These are phyloP conservation scores for Listronotus bonariensis DNA, from an alignment of 1,140 invertebrate genomes.

Conservation along the genomic window DNA sequence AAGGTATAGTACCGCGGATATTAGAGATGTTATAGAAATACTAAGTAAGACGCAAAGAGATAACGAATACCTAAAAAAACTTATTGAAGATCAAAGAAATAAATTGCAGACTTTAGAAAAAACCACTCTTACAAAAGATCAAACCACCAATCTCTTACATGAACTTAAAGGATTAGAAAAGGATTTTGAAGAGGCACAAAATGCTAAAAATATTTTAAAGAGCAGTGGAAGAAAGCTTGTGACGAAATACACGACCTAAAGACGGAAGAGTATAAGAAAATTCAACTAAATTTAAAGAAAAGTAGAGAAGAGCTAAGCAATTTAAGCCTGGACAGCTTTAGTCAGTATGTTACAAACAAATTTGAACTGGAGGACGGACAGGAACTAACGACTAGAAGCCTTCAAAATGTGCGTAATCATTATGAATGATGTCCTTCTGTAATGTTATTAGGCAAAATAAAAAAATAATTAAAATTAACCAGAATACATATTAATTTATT, in stretches of 20 bases:
- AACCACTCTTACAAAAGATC: constrained; percentile 55
- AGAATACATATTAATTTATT: too few species aligned
- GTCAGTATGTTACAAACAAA: not conserved
- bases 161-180: constrained; percentile 59
- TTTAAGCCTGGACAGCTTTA: constrained; percentile 40
- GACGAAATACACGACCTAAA: constrained; percentile 61
- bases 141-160: constrained; percentile 57
- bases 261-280: constrained; percentile 56
- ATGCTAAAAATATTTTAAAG: constrained; percentile 61
- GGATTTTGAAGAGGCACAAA: constrained; percentile 57
- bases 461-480: too few species aligned
- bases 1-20: constrained; percentile 28
- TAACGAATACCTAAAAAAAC: constrained; percentile 55
- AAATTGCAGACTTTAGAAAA: constrained; percentile 55
- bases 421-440: not conserved
- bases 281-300: constrained; percentile 57
- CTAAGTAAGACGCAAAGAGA: constrained; percentile 53
- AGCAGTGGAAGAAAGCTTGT: constrained; percentile 59
- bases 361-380: constrained; percentile 9
- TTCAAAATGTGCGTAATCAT: not conserved
- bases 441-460: too few species aligned
- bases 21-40: constrained; percentile 29
- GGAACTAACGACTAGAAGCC: constrained; percentile 2
- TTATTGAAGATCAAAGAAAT: constrained; percentile 52
- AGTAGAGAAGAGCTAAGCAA: constrained; percentile 57